Evolutionary conservation across 2,888 invertebrate genomes (phyloP).

Genomic region (Eumacrocentrus americanus): DNA sequence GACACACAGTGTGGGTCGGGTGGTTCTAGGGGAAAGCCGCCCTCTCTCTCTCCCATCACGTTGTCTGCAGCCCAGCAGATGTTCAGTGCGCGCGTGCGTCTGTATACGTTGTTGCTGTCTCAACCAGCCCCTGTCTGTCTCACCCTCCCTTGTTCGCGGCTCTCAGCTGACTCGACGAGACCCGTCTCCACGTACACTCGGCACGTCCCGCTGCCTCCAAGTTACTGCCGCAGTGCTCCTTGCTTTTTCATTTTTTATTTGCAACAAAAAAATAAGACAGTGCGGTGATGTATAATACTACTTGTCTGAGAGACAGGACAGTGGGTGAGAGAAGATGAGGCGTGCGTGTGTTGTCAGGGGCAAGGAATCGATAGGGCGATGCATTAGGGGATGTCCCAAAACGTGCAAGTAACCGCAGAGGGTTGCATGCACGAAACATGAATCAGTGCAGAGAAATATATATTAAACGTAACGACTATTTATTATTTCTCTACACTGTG

Average conservation of each 20-base stretch:
- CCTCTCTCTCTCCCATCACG: background rate
- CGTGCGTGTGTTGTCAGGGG: background rate
- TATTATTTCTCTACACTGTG: too few species aligned
- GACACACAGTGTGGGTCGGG: background rate
- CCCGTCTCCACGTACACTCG: slow-evolving; percentile 25
- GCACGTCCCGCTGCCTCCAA: slow-evolving; percentile 18
- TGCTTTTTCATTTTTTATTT: background rate
- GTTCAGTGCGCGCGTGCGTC: slow-evolving; percentile 32
- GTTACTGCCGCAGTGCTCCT: background rate
- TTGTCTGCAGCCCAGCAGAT: slow-evolving; percentile 25
- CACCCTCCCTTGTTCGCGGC: slow-evolving; percentile 21
- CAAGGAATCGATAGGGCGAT: background rate
- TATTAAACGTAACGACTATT: too few species aligned
- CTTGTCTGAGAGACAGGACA: background rate
- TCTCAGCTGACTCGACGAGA: slow-evolving; percentile 38
- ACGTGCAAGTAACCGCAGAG: background rate
- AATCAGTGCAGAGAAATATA: too few species aligned
- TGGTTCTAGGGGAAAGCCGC: slow-evolving; percentile 11
- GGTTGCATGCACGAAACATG: background rate
- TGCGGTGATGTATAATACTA: too few species aligned
- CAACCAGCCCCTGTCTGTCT: background rate
- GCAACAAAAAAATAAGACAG: background rate
- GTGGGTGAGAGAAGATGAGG: too few species aligned
- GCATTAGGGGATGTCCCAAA: background rate
- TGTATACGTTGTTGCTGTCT: slow-evolving; percentile 34